phyloP scores from a whole-genome alignment of 2,113 vertebrate species.

The Pangasianodon gigas region DNA sequence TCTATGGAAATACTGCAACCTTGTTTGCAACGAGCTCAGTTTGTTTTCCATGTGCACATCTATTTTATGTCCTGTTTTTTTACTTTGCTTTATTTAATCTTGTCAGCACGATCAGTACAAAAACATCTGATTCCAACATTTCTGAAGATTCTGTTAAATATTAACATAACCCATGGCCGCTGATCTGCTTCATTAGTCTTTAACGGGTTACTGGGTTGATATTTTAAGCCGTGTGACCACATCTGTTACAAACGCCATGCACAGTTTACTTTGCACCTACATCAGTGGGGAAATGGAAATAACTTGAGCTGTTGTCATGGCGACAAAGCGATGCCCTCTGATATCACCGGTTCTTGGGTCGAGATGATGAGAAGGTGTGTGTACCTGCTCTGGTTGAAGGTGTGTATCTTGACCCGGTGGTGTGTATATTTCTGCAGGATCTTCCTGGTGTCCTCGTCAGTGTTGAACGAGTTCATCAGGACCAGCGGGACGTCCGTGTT shows the following conservation, averaged over 20 bases:
- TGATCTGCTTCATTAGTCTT: neutral
- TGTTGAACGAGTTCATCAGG: conserved; percentile 92
- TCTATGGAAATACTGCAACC: too few relatives aligned
- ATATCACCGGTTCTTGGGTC: neutral
- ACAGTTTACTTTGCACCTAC: neutral
- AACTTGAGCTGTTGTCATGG: neutral
- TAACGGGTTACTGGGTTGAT: neutral
- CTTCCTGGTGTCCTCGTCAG: conserved; percentile 89
- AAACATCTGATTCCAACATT: too few relatives aligned
- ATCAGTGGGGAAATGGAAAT: neutral
- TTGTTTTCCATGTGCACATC: neutral
- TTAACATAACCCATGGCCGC: neutral
- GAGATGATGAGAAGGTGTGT: neutral
- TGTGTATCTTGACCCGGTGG: conserved; percentile 86
- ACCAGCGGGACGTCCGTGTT: conserved; percentile 83
- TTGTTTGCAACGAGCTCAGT: neutral
- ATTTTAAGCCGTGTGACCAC: neutral
- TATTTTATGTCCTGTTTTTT: neutral
- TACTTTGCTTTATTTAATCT: too few relatives aligned
- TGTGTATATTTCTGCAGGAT: conserved; percentile 90
- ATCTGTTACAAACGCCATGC: neutral
- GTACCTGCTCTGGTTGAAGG: conserved; percentile 93
- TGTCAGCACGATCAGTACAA: neutral
- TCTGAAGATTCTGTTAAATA: neutral
- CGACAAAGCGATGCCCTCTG: neutral